Conservation (phyloP, 2,888 invertebrate species). For the Piscicola geometra region DNA sequence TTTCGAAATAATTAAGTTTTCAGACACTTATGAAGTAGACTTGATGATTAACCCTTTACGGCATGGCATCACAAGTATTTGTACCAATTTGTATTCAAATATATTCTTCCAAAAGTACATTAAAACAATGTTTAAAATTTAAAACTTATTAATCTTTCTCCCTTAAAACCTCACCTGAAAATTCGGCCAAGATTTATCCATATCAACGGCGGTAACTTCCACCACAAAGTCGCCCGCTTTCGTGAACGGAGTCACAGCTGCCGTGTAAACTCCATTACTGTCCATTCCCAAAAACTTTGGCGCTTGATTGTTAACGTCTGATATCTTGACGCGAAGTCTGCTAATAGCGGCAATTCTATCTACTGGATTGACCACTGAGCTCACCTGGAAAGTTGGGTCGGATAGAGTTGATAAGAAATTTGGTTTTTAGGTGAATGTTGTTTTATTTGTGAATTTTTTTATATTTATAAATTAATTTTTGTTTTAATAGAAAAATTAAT, state of each 20-base stretch:
- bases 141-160: too few species aligned
- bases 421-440: neutral
- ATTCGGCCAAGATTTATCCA: conserved; percentile 63
- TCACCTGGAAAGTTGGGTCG: neutral
- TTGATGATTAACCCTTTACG: too few species aligned
- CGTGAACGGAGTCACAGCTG: conserved; percentile 71
- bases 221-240: conserved; percentile 82
- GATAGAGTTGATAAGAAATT: neutral
- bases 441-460: neutral
- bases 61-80: too few species aligned
- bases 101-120: too few species aligned
- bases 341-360: neutral
- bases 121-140: too few species aligned
- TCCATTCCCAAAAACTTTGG: conserved; percentile 67
- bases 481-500: neutral
- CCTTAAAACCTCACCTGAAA: conserved; percentile 37
- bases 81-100: too few species aligned
- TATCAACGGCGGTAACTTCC: conserved; percentile 89
- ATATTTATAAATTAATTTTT: neutral
- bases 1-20: too few species aligned
- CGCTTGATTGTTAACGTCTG: conserved; percentile 94
- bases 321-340: conserved; percentile 52
- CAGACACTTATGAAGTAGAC: too few species aligned
- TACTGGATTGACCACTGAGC: neutral
- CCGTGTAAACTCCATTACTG: conserved; percentile 49